Conservation (phyloP, 2,888 invertebrate genomes). For the Drosophila ezoana region DNA sequence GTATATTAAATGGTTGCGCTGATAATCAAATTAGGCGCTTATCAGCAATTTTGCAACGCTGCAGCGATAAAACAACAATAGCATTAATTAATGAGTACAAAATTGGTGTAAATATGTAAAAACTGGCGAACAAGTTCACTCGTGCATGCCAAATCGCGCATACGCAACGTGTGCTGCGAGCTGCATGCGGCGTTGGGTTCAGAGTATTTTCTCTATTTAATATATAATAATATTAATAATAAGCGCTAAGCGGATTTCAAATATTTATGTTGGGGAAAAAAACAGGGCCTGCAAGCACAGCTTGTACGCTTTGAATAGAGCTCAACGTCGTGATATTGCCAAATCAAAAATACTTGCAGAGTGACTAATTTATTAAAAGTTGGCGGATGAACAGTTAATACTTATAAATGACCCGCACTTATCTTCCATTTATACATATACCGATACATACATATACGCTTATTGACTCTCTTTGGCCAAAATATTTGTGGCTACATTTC, state of each 20-base stretch:
- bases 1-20: slow-evolving; percentile 3
- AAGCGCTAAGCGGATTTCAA: slow-evolving; percentile 63
- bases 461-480: slow-evolving; percentile 21
- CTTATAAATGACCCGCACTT: slow-evolving; percentile 18
- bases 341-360: slow-evolving; percentile 16
- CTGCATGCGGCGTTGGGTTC: slow-evolving; percentile 11
- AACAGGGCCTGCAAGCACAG: neutral
- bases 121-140: slow-evolving; percentile 44
- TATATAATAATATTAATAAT: slow-evolving; percentile 48
- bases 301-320: neutral
- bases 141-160: slow-evolving; percentile 68
- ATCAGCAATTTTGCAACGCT: slow-evolving; percentile 54
- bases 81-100: slow-evolving; percentile 46
- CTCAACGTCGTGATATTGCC: slow-evolving; percentile 23
- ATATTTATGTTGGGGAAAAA: slow-evolving; percentile 16
- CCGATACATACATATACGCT: slow-evolving; percentile 2
- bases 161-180: slow-evolving; percentile 57
- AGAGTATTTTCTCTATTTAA: slow-evolving; percentile 14
- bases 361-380: slow-evolving; percentile 1
- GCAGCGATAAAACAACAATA: slow-evolving; percentile 38
- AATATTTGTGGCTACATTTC: slow-evolving; percentile 35
- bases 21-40: slow-evolving; percentile 62
- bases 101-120: slow-evolving; percentile 32
- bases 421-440: neutral
- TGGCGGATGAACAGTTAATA: slow-evolving; percentile 11